These are phyloP conservation scores for Heliconius charithonia DNA, from an alignment of 2,888 invertebrate genomes.

Conservation along the genomic window DNA sequence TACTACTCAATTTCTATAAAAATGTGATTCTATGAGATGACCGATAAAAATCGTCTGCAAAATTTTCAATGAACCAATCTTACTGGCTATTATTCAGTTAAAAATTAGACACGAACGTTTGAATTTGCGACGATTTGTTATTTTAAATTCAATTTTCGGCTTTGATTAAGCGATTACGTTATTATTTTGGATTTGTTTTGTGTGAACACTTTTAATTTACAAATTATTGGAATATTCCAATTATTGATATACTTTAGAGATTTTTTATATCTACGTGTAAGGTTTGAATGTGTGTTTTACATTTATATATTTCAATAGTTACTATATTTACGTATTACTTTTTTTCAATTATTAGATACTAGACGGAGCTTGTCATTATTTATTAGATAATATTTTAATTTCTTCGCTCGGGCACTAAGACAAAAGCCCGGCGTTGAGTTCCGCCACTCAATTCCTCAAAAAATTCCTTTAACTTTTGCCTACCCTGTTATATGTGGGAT, in stretches of 20 bases:
- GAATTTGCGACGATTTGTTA: constrained; percentile 53
- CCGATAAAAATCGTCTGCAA: constrained; percentile 30
- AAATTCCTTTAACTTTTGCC: no score
- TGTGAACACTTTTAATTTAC: background rate
- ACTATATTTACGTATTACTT: background rate
- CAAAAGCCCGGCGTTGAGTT: no score
- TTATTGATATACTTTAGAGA: background rate
- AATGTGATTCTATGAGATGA: constrained; percentile 12
- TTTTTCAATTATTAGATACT: background rate
- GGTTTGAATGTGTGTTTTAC: no score
- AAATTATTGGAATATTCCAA: background rate
- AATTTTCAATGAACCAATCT: constrained; percentile 37
- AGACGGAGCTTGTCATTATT: background rate
- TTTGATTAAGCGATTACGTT: constrained; percentile 40
- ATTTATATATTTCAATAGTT: background rate
- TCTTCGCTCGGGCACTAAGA: no score
- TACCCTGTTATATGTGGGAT: no score
- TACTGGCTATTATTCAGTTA: constrained; percentile 58
- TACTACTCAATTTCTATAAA: constrained; percentile 14
- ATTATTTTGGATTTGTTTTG: constrained; percentile 28
- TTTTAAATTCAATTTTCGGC: constrained; percentile 36
- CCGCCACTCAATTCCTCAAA: no score
- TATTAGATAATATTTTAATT: no score
- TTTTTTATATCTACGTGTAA: background rate
- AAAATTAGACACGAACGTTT: constrained; percentile 57